phyloP scores from a whole-genome alignment of 1,140 invertebrate species.

The Grapholita molesta region DNA sequence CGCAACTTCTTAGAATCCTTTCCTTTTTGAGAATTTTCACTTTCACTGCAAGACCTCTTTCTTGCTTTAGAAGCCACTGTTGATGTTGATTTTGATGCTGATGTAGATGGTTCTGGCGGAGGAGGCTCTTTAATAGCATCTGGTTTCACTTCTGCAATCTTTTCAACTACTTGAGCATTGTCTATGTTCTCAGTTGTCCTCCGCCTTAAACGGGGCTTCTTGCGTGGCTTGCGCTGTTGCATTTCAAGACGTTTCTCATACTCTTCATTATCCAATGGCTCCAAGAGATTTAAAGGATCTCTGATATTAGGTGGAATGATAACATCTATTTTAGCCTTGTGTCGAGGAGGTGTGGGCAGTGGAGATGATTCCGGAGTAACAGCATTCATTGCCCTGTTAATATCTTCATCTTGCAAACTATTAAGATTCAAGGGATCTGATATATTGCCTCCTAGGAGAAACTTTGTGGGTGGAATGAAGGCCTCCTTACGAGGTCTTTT shows the following conservation, averaged over 20 bases:
- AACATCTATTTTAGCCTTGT: constrained; percentile 91
- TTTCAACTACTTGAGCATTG: constrained; percentile 37
- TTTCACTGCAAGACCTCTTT: constrained; percentile 72
- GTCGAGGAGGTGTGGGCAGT: constrained; percentile 89
- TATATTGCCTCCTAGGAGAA: constrained; percentile 96
- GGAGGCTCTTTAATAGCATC: constrained; percentile 58
- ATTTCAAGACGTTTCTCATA: constrained; percentile 86
- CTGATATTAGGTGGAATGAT: constrained; percentile 95
- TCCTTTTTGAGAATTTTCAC: constrained; percentile 67
- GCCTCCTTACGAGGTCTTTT: constrained; percentile 86
- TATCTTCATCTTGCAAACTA: constrained; percentile 93
- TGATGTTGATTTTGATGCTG: neutral
- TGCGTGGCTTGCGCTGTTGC: constrained; percentile 81
- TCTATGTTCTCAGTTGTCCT: constrained; percentile 78
- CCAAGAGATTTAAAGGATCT: constrained; percentile 93
- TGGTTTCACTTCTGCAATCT: constrained; percentile 39
- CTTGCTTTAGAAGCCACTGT: constrained; percentile 42
- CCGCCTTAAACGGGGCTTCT: constrained; percentile 79
- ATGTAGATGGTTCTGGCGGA: constrained; percentile 59
- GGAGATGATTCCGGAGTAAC: constrained; percentile 93
- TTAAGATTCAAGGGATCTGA: constrained; percentile 96
- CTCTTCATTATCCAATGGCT: constrained; percentile 88
- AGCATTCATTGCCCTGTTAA: constrained; percentile 91
- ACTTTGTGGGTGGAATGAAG: constrained; percentile 92
- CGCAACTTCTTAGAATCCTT: constrained; percentile 81